Conservation (phyloP, 2,797 vertebrate genomes). For the Pantherophis vulpinus region DNA sequence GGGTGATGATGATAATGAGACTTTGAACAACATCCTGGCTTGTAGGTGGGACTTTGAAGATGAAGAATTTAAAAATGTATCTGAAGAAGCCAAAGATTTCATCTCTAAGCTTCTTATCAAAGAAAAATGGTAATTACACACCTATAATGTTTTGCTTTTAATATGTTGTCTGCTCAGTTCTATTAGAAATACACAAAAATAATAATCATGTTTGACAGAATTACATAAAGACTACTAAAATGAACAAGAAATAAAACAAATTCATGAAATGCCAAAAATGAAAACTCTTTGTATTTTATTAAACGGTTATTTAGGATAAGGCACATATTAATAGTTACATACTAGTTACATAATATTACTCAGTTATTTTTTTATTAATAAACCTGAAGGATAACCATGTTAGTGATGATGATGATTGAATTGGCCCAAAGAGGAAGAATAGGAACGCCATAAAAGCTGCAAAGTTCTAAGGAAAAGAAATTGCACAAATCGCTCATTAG, state of each 20-base stretch:
- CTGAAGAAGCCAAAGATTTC: slow-evolving; percentile 93
- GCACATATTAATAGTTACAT: not conserved
- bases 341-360: not conserved
- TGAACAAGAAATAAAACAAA: slow-evolving; percentile 17
- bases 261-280: not conserved
- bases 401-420: not conserved
- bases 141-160: not conserved
- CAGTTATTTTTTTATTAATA: not conserved
- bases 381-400: not conserved
- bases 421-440: not conserved
- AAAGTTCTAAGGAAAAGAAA: not conserved
- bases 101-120: slow-evolving; percentile 93
- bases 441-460: not conserved
- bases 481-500: not conserved
- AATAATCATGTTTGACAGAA: not conserved
- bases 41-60: slow-evolving; percentile 94
- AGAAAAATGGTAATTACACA: slow-evolving; percentile 85
- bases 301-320: not conserved
- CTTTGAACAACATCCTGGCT: slow-evolving; percentile 91
- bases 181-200: not conserved
- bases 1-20: slow-evolving; percentile 93
- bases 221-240: slow-evolving; percentile 4
- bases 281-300: not conserved
- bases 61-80: slow-evolving; percentile 86
- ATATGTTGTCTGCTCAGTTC: not conserved